phyloP scores from a whole-genome alignment of 1,140 invertebrate genomes.

The Drosophila orena region DNA sequence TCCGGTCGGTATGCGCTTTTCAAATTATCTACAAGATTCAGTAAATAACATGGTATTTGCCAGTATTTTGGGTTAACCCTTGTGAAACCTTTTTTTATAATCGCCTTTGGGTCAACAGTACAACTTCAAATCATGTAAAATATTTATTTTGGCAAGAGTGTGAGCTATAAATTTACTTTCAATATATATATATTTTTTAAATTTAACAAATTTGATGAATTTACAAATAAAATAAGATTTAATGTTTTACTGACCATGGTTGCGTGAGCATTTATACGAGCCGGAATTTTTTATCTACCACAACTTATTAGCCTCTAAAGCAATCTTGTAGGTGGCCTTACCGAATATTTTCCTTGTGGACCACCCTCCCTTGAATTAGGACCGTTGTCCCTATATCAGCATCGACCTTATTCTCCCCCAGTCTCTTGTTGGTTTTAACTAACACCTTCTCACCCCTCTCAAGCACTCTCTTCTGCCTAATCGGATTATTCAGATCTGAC shows the following conservation, averaged over 20 bases:
- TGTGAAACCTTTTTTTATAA: neutral
- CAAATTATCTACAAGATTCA: neutral
- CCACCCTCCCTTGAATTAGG: too few species aligned
- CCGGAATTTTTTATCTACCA: too few species aligned
- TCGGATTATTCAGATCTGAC: neutral
- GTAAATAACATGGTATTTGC: neutral
- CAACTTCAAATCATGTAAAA: neutral
- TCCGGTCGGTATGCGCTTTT: neutral
- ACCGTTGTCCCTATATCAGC: too few species aligned
- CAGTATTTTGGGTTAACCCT: neutral
- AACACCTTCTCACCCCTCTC: neutral
- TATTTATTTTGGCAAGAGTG: neutral
- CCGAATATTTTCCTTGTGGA: too few species aligned
- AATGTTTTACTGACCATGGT: too few species aligned
- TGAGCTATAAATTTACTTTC: too few species aligned
- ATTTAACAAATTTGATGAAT: neutral
- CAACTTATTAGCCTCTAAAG: too few species aligned
- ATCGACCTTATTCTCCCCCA: neutral
- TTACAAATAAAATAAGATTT: too few species aligned
- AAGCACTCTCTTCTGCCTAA: neutral
- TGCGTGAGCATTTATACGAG: too few species aligned
- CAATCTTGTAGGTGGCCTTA: too few species aligned
- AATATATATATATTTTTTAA: neutral
- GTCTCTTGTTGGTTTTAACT: constrained; percentile 2
- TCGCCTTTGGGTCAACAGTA: neutral